Base-by-base conservation (phyloP, 2,888 invertebrate species). In the Odontocolon sp. region DNA sequence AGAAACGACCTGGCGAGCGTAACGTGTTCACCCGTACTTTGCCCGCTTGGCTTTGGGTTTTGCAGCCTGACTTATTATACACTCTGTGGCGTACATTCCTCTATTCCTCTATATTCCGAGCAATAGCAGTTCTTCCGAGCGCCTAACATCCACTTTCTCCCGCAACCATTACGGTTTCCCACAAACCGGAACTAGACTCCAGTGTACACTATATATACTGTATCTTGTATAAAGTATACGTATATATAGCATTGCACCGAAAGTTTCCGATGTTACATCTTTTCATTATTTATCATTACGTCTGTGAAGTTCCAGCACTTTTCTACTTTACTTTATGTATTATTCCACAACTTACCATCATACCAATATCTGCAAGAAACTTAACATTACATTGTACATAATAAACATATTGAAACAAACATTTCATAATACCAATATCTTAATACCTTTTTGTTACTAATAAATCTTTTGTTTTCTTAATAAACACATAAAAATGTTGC, bases 61-160 rank as follows among this genome's bases (percentile, higher is more conserved):
- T 42, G 42, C 33, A 50, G 36, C 61, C 52, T 59, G 50, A 69
- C 69, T 70, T 61, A 42, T 42, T 38, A 36, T 67, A 67, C 64
- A 71, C 33, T 26, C 56, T 40, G 40, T 40, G 36, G 36, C 42
- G 31, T 42, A 14, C 52, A 47, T 56, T 56, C 31, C 57, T 8
- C 26, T 52, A 54, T 71, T 21, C 36, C 28, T 28, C 42, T 64
- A 9, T 31, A 52, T 54, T 52, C 40, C 16, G n/a, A 1, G 42
- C 33, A 14, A 67, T 56, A 45, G 23, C 56, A 2, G 26, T 57
- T 56, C 56, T 67, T 57, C 33, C 31, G 11, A 42, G 18, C 45
- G 45, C 42, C 31, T 33, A 47, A 33, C 45, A 47, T 47, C 36
- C n/a, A 38, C 57, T 52, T 57, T 59, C 56, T 31, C 40, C 16